These are phyloP conservation scores for Zapornia atra DNA, from an alignment of 2,113 vertebrate genomes.

Conservation along the genomic window DNA sequence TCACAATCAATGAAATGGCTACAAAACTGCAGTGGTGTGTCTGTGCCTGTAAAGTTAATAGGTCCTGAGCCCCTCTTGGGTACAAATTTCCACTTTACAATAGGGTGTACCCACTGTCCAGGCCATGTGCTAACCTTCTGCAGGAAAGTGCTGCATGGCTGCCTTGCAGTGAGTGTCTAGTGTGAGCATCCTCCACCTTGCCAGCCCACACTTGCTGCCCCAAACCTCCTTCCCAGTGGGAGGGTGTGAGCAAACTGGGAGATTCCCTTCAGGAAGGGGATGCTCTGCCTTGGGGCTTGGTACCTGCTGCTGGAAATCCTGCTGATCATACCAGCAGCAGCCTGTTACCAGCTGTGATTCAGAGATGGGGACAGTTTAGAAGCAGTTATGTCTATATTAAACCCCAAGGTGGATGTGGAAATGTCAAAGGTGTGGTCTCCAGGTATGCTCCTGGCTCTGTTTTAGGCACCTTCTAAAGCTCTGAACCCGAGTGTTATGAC, in stretches of 20 bases:
- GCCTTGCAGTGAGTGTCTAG: fast-evolving
- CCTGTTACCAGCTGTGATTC: fast-evolving
- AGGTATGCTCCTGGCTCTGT: fast-evolving
- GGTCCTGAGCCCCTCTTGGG: background rate
- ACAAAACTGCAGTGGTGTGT: background rate
- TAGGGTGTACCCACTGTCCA: fast-evolving
- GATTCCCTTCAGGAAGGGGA: background rate
- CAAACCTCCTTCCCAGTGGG: background rate
- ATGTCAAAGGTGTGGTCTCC: background rate
- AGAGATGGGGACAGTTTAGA: fast-evolving
- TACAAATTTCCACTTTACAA: background rate
- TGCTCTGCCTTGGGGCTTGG: background rate
- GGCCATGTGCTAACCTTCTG: fast-evolving
- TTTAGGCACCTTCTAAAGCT: background rate
- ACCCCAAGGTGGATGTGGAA: fast-evolving
- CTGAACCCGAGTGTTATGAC: background rate
- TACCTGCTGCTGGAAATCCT: background rate
- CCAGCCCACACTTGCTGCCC: fast-evolving
- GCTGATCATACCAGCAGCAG: fast-evolving
- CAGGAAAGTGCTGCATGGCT: fast-evolving
- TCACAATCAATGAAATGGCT: background rate
- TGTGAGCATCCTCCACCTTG: fast-evolving
- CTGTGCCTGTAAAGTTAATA: background rate
- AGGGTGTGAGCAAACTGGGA: background rate
- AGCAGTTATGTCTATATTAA: background rate